Evolutionary conservation across 2,113 vertebrate species (phyloP), one percentile per base, ranked within the genome.

Genomic region (Chauna torquata): DNA sequence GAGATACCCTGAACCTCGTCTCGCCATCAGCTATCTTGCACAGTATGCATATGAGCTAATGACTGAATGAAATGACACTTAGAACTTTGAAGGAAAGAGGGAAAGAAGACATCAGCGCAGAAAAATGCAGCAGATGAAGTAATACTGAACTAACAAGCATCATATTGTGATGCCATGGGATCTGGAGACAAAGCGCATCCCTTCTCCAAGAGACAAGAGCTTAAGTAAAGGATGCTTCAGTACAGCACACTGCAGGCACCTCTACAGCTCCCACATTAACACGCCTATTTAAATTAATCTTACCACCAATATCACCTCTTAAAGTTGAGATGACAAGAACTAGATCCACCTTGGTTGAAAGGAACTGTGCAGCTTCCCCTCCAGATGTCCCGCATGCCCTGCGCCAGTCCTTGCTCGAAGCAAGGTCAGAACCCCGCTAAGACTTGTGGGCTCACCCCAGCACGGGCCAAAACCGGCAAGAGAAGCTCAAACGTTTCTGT

Each of bases 121-220:
- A 95, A 88, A 55, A 92, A 96, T 78, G 77, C 78, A 61, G 91
- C 87, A 91, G 83, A 88, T 65, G 69, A 97, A 94, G 77, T 55
- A 92, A 93, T 22, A 58, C 32, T 90, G 52, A 92, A 86, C 86
- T 64, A 78, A 82, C 65, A 91, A 85, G 66, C 74, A 91, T 52
- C 44, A 52, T 79, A 90, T 7, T 95, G 91, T 90, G 85, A 95
- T 59, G 65, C 82, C 1, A 1, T 49, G 45, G 52, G 68, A 82
- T 86, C 45, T 78, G 82, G n/a, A 94, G 52, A 86, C 88, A 83
- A 72, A 76, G 44, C 72, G 11, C 28, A 88, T 30, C 68, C 65
- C 50, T 76, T 61, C 71, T 75, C 50, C 82, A 72, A 82, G 45
- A 59, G 58, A 54, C 54, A 15, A 34, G 32, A 90, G 72, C 57